A percentile compares a stretch with the other conserved stretches of the same genome.
phyloP scores from a whole-genome alignment of 1,140 invertebrate genomes.

The Zophobas atratus region DNA sequence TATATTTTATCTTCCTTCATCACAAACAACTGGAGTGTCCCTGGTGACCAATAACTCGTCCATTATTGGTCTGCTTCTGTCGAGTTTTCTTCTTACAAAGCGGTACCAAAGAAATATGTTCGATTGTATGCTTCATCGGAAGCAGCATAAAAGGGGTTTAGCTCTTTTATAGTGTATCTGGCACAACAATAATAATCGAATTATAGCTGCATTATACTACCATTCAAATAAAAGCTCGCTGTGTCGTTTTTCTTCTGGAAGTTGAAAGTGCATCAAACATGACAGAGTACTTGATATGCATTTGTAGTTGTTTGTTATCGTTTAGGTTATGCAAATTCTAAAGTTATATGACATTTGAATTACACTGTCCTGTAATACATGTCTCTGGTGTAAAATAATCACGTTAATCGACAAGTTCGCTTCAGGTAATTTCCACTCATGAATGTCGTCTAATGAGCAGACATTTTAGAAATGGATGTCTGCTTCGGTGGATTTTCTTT shows the following conservation, averaged over 20 bases:
- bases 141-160: constrained; percentile 21
- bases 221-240: constrained; percentile 19
- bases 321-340: no score
- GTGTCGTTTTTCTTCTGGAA: neutral
- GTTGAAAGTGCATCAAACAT: neutral
- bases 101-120: constrained; percentile 28
- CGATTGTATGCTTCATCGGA: constrained; percentile 36
- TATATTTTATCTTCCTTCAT: constrained; percentile 47
- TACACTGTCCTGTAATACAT: no score
- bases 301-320: no score
- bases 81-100: constrained; percentile 36
- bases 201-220: constrained; percentile 22
- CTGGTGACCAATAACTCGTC: constrained; percentile 44
- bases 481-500: no score
- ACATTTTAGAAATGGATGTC: no score
- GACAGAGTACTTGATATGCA: no score
- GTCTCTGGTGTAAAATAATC: no score
- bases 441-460: no score
- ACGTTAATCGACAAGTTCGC: no score
- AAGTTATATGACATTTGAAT: no score
- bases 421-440: no score
- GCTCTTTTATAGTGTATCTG: constrained; percentile 7
- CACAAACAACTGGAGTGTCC: constrained; percentile 44
- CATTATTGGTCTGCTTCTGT: constrained; percentile 48
- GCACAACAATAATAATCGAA: constrained; percentile 18